Percentiles rank a stretch among this genome's conserved stretches.
These are phyloP conservation scores for Ctenodactylus gundi DNA, from an alignment of 2,113 vertebrate species.

Conservation along the genomic window DNA sequence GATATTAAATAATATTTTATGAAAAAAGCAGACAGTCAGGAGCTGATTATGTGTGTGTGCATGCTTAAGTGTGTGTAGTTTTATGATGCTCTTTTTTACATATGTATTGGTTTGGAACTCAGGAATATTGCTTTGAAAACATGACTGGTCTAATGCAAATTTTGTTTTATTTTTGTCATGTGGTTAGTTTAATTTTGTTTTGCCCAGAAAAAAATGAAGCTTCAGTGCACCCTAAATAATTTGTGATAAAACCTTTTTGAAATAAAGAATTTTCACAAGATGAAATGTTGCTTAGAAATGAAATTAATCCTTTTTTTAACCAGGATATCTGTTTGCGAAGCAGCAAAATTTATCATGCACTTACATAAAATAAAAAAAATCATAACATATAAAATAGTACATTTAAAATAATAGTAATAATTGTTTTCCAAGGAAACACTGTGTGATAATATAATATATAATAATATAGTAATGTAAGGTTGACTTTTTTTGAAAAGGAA, in stretches of 20 bases:
- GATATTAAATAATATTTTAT: neutral
- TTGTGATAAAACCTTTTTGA: neutral
- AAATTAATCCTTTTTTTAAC: neutral
- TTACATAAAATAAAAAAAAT: neutral
- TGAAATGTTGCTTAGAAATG: neutral
- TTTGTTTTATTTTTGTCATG: constrained; percentile 1
- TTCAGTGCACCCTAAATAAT: neutral
- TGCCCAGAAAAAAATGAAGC: neutral
- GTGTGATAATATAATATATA: too few relatives aligned
- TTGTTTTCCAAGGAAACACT: neutral
- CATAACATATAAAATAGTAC: neutral
- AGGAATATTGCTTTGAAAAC: neutral
- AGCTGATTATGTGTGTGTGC: constrained; percentile 21
- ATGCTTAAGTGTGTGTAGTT: neutral
- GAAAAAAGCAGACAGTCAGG: neutral
- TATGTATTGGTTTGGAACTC: neutral
- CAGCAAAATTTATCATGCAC: neutral
- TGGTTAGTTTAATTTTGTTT: constrained; percentile 14
- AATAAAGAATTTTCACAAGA: neutral
- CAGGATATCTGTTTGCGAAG: neutral
- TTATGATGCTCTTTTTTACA: neutral
- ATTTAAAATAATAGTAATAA: neutral
- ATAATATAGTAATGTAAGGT: neutral
- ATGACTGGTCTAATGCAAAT: neutral
- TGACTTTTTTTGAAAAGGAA: neutral